These are phyloP conservation scores for Hippocampus guttulatus DNA, from an alignment of 2,113 vertebrate genomes.

Conservation along the genomic window DNA sequence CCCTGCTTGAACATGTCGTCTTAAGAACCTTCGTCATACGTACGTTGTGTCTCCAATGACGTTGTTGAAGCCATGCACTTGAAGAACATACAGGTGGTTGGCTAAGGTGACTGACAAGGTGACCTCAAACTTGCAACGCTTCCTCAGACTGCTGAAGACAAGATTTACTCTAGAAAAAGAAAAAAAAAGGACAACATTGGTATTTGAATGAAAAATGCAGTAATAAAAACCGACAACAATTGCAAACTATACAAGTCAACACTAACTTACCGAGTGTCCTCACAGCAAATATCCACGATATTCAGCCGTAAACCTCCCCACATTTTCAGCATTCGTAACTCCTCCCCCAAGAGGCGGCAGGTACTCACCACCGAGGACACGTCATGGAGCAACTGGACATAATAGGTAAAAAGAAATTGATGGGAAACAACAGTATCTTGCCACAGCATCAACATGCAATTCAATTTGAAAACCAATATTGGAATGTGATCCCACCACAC, in stretches of 20 bases:
- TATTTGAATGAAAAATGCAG: neutral
- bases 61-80: slow-evolving; percentile 60
- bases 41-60: slow-evolving; percentile 60
- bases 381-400: slow-evolving; percentile 67
- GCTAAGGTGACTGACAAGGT: slow-evolving; percentile 45
- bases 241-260: neutral
- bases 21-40: slow-evolving; percentile 22
- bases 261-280: slow-evolving; percentile 55
- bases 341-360: slow-evolving; percentile 72
- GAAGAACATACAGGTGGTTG: slow-evolving; percentile 37
- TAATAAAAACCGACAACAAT: neutral
- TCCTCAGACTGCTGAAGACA: slow-evolving; percentile 65
- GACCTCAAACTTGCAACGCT: slow-evolving; percentile 65
- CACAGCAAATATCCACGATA: slow-evolving; percentile 61
- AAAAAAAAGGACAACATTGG: neutral
- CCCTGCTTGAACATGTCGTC: neutral
- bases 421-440: neutral
- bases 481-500: neutral
- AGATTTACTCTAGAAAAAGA: slow-evolving; percentile 53
- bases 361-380: slow-evolving; percentile 67
- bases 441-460: neutral
- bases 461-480: neutral
- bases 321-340: slow-evolving; percentile 61
- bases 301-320: slow-evolving; percentile 65
- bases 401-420: slow-evolving; percentile 2